Conservation (phyloP, 2,797 vertebrate genomes). For the Aeoliscus strigatus region DNA sequence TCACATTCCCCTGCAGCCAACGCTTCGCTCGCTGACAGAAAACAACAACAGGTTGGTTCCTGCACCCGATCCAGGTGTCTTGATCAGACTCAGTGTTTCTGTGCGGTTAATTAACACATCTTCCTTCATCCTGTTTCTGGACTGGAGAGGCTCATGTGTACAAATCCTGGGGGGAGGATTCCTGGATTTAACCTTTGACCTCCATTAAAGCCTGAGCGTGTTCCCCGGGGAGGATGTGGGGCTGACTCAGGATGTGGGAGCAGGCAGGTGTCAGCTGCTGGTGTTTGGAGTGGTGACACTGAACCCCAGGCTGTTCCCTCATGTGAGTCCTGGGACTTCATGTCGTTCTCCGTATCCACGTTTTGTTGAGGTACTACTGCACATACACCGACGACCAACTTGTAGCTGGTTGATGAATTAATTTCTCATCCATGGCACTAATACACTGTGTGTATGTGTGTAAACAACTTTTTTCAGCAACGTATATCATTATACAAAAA, state of each 20-base stretch:
- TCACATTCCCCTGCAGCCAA: too few relatives aligned
- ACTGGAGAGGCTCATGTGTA: constrained; percentile 9
- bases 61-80: too few relatives aligned
- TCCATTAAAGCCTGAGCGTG: constrained; percentile 19
- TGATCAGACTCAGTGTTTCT: neutral
- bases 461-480: constrained; percentile 15
- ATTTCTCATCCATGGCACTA: too few relatives aligned
- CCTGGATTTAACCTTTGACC: constrained; percentile 53
- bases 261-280: constrained; percentile 61
- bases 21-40: too few relatives aligned
- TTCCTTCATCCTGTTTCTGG: constrained; percentile 18
- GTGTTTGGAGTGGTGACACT: constrained; percentile 29
- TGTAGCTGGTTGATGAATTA: too few relatives aligned
- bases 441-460: too few relatives aligned
- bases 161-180: constrained; percentile 31
- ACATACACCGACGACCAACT: too few relatives aligned
- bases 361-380: too few relatives aligned
- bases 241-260: constrained; percentile 42
- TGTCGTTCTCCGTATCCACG: too few relatives aligned
- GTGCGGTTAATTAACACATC: constrained; percentile 30
- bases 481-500: too few relatives aligned
- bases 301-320: constrained; percentile 12
- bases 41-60: too few relatives aligned
- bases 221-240: constrained; percentile 42
- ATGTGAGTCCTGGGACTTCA: neutral